These are phyloP conservation scores for Poeciliopsis presidionis DNA, from an alignment of 2,797 vertebrate genomes.

Conservation along the genomic window DNA sequence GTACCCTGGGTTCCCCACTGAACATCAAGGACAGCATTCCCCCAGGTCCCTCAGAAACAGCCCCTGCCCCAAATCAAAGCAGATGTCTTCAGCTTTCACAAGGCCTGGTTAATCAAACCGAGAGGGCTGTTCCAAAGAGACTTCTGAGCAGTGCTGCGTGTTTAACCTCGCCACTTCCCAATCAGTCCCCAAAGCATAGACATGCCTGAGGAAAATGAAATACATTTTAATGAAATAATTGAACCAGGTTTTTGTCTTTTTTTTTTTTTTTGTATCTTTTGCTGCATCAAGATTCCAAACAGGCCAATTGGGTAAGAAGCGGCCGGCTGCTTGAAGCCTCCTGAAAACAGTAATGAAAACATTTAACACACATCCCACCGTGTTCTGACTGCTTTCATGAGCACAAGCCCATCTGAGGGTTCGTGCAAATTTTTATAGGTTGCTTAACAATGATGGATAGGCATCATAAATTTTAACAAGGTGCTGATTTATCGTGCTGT, in stretches of 20 bases:
- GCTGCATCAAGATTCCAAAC: background rate
- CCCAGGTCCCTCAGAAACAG: background rate
- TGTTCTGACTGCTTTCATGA: background rate
- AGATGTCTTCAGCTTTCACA: background rate
- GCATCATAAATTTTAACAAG: constrained; percentile 20
- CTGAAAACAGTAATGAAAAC: constrained; percentile 4
- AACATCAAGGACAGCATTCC: background rate
- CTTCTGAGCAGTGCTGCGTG: background rate
- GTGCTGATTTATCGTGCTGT: constrained; percentile 40
- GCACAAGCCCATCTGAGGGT: background rate
- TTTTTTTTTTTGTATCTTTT: background rate
- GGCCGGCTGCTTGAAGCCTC: background rate
- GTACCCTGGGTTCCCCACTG: background rate
- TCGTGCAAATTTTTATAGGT: background rate
- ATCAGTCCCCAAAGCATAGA: constrained; percentile 1
- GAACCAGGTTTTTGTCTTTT: background rate
- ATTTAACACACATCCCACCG: background rate
- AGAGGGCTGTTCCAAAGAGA: background rate
- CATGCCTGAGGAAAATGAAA: constrained; percentile 8
- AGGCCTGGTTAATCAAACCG: constrained; percentile 9
- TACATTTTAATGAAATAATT: background rate
- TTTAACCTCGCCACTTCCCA: background rate
- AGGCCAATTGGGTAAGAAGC: background rate
- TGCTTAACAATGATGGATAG: constrained; percentile 38
- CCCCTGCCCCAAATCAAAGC: background rate